Percentiles rank a stretch among this genome's conserved stretches.
Conservation (phyloP, 2,888 invertebrate species). For the Campaea margaritaria region DNA sequence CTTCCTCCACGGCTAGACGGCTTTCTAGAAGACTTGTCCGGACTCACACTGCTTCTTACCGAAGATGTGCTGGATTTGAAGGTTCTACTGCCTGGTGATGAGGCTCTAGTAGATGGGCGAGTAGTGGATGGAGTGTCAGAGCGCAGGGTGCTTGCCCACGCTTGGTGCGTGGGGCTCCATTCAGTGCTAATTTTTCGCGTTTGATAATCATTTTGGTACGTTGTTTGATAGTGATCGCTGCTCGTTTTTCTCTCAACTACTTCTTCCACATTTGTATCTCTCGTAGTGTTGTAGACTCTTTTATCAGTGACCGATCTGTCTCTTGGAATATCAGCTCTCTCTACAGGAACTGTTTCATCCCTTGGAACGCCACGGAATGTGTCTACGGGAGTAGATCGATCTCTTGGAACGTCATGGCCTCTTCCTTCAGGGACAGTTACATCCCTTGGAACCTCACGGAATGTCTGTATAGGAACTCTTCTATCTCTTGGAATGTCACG, state of each 20-base stretch:
- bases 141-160: conserved; percentile 90
- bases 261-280: conserved; percentile 61
- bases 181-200: conserved; percentile 86
- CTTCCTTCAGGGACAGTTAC: conserved; percentile 2
- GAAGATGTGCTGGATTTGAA: conserved; percentile 83
- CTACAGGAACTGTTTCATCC: not conserved
- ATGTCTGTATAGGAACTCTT: not conserved
- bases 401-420: not conserved
- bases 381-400: not conserved
- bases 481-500: not conserved
- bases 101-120: conserved; percentile 80
- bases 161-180: conserved; percentile 90
- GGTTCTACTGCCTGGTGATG: conserved; percentile 83
- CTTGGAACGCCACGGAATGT: not conserved
- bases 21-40: conserved; percentile 70
- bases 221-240: conserved; percentile 84
- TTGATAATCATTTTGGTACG: conserved; percentile 85
- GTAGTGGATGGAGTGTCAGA: conserved; percentile 86
- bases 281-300: conserved; percentile 50
- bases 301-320: conserved; percentile 49
- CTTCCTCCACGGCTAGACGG: conserved; percentile 71
- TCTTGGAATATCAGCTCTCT: conserved; percentile 27
- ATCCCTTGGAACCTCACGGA: conserved; percentile 4
- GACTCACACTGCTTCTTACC: conserved; percentile 81
- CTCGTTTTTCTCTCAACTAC: conserved; percentile 61